phyloP scores from a whole-genome alignment of 2,797 vertebrate species.

The Anguilla anguilla region DNA sequence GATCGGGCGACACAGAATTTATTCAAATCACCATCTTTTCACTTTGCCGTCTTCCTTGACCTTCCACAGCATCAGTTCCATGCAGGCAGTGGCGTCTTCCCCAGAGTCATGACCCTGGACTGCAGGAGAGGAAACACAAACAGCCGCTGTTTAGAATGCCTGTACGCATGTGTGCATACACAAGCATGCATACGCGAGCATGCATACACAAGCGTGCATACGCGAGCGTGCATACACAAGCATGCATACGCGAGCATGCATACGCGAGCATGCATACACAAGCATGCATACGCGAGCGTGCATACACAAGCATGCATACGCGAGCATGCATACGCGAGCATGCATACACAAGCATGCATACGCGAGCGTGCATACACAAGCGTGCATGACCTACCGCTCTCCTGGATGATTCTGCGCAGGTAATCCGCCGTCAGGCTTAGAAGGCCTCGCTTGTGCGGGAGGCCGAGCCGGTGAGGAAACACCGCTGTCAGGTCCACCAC shows the following conservation, averaged over 20 bases:
- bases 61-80: slow-evolving; percentile 82
- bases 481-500: slow-evolving; percentile 77
- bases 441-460: slow-evolving; percentile 76
- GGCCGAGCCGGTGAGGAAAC: slow-evolving; percentile 78
- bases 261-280: too few species aligned
- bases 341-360: too few species aligned
- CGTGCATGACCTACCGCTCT: slow-evolving; percentile 72
- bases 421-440: slow-evolving; percentile 74
- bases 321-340: too few species aligned
- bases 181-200: neutral
- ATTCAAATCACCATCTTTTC: slow-evolving; percentile 62
- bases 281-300: too few species aligned
- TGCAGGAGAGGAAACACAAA: slow-evolving; percentile 43
- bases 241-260: neutral
- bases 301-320: too few species aligned
- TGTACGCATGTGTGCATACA: neutral
- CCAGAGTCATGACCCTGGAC: slow-evolving; percentile 74
- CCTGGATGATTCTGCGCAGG: slow-evolving; percentile 77
- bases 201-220: too few species aligned
- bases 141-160: slow-evolving; percentile 19
- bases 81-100: slow-evolving; percentile 74
- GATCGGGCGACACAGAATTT: neutral
- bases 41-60: slow-evolving; percentile 77
- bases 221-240: too few species aligned
- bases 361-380: too few species aligned